These are phyloP conservation scores for Centroberyx gerrardi DNA, from an alignment of 2,797 vertebrate species.

Conservation along the genomic window DNA sequence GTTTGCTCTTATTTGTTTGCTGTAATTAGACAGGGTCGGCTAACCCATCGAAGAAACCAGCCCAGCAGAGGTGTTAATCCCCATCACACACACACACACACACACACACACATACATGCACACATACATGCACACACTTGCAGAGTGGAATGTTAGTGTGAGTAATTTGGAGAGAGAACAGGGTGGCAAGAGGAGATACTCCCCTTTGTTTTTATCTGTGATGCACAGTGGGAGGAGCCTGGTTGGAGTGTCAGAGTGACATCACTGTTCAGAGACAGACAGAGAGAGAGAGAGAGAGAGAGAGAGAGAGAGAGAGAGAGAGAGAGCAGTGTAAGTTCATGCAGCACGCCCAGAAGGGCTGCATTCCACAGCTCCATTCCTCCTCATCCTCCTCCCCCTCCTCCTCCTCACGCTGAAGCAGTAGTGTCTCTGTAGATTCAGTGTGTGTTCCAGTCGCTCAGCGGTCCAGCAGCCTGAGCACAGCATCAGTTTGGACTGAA, in stretches of 20 bases:
- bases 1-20: slow-evolving; percentile 7
- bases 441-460: slow-evolving; percentile 9
- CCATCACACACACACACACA: not conserved
- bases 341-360: slow-evolving; percentile 47
- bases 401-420: not conserved
- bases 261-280: not conserved
- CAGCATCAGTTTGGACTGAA: too few species aligned
- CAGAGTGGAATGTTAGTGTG: slow-evolving; percentile 32
- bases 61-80: not conserved
- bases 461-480: slow-evolving; percentile 18
- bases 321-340: not conserved
- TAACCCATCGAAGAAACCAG: not conserved
- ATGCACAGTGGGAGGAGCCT: slow-evolving; percentile 10
- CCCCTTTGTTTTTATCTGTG: slow-evolving; percentile 3
- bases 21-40: not conserved
- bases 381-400: slow-evolving; percentile 21
- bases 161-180: not conserved
- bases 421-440: not conserved
- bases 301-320: not conserved
- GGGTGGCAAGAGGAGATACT: not conserved
- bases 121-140: slow-evolving; percentile 2
- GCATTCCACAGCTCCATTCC: slow-evolving; percentile 67
- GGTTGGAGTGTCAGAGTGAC: slow-evolving; percentile 27
- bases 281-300: slow-evolving; percentile 1
- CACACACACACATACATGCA: slow-evolving; percentile 22